These are phyloP conservation scores for Sinosuthora webbiana DNA, from an alignment of 2,113 vertebrate genomes.

Conservation along the genomic window DNA sequence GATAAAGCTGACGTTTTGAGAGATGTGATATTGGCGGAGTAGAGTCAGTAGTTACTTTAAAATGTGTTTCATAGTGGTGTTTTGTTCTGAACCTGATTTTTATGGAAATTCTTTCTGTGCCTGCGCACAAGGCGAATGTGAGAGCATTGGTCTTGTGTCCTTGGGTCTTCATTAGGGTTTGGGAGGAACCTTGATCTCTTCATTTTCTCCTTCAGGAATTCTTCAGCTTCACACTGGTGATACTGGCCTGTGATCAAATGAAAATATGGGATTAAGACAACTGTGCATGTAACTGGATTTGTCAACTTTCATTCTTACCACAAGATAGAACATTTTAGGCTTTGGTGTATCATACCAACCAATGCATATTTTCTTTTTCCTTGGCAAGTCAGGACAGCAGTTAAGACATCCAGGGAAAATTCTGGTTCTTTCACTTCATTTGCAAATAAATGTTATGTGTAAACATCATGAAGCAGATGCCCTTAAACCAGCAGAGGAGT, in stretches of 20 bases:
- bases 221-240: background rate
- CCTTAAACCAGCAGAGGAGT: background rate
- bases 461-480: background rate
- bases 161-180: background rate
- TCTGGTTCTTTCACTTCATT: background rate
- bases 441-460: background rate
- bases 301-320: background rate
- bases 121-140: too few species aligned
- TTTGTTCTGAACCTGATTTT: too few species aligned
- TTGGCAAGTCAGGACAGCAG: background rate
- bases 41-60: too few species aligned
- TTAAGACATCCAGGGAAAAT: background rate
- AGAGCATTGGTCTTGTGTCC: background rate
- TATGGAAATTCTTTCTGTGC: too few species aligned
- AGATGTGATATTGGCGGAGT: background rate
- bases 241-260: background rate
- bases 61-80: too few species aligned
- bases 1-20: slow-evolving; percentile 58
- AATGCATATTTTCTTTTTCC: background rate
- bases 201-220: background rate
- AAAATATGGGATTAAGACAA: background rate
- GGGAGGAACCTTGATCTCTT: background rate
- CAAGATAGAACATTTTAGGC: background rate
- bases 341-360: background rate
- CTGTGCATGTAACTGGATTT: background rate